These are phyloP conservation scores for Drosophila ironensis DNA, from an alignment of 1,140 invertebrate genomes.

Conservation along the genomic window DNA sequence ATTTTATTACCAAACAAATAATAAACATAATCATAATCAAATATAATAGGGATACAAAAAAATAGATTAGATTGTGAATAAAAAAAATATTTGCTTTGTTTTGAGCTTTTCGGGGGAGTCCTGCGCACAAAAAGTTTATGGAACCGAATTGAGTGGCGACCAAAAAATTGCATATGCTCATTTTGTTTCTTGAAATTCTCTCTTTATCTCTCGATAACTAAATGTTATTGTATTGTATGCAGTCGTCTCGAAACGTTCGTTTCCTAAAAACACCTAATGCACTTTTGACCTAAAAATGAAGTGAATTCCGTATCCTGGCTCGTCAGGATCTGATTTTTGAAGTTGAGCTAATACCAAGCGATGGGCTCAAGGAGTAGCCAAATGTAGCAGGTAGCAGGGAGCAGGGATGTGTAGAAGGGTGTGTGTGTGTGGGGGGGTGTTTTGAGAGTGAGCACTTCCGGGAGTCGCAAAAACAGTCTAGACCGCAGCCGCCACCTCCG, in stretches of 20 bases:
- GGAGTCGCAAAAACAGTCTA: slow-evolving; percentile 30
- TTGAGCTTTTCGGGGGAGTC: slow-evolving; percentile 4
- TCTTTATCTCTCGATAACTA: neutral
- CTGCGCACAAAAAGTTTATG: neutral
- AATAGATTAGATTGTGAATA: slow-evolving; percentile 20
- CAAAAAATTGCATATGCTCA: neutral
- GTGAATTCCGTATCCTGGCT: neutral
- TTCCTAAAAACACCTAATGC: neutral
- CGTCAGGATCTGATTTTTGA: too few relatives aligned
- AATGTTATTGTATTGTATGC: too few relatives aligned
- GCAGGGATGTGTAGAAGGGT: neutral
- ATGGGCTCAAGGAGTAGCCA: neutral
- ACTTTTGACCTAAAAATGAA: neutral
- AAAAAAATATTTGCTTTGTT: slow-evolving; percentile 25
- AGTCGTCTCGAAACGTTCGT: too few relatives aligned
- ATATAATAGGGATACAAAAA: slow-evolving; percentile 37
- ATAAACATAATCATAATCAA: slow-evolving; percentile 28
- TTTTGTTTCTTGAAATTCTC: neutral
- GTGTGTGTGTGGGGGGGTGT: slow-evolving; percentile 12
- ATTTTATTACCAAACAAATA: slow-evolving; percentile 55
- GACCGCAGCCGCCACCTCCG: slow-evolving; percentile 5
- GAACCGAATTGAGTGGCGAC: slow-evolving; percentile 28
- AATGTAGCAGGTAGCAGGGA: slow-evolving; percentile 14
- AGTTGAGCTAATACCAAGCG: neutral
- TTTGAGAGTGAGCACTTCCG: slow-evolving; percentile 20